Base-by-base conservation (phyloP, 2,797 vertebrate species). In the Tympanoctomys barrerae region DNA sequence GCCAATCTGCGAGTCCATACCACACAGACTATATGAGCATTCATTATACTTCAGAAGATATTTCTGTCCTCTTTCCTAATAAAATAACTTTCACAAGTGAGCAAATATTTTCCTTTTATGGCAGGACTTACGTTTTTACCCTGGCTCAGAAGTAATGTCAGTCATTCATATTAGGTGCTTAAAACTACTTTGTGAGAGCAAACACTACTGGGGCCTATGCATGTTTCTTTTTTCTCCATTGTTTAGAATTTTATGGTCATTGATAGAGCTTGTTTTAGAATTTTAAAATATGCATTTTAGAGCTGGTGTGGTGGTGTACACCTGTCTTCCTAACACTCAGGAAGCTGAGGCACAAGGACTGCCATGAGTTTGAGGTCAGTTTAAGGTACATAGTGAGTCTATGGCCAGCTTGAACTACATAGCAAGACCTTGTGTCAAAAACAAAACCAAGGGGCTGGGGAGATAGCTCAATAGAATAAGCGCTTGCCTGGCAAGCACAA, bases 61-160 rank as follows among this genome's bases (percentile, higher is more conserved):
- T 79, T 93, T 26, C 54, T 91, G 85, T 62, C 26, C 14, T 89
- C 62, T 89, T 79, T 91, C 87, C 70, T 96, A 46, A 28, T 59
- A 68, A 80, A 73, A 71, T 22, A 21, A 28, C 78, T 95, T 75
- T 70, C 33, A 70, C n/a, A 91, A 91, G 7, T 10, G 31, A 54
- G 39, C 52, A 80, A 89, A 94, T 31, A 10, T n/a, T 80, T 70
- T 24, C 61, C 19, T 62, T 70, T 88, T 59, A 91, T 46, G 57
- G 54, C 26, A 90, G 62, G 73, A 94, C 11, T 54, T 91, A 59
- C 70, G n/a, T 71, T 70, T 73, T 85, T 89, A 77, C 81, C 28
- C 7, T 87, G 77, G 68, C 21, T 62, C 71, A 14, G 89, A 14
- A 96, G 24, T 54, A 79, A 71, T 16, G 49, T 18, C 42, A 89